These are phyloP conservation scores for Diplolepis rosae DNA, from an alignment of 2,888 invertebrate genomes.

Conservation along the genomic window DNA sequence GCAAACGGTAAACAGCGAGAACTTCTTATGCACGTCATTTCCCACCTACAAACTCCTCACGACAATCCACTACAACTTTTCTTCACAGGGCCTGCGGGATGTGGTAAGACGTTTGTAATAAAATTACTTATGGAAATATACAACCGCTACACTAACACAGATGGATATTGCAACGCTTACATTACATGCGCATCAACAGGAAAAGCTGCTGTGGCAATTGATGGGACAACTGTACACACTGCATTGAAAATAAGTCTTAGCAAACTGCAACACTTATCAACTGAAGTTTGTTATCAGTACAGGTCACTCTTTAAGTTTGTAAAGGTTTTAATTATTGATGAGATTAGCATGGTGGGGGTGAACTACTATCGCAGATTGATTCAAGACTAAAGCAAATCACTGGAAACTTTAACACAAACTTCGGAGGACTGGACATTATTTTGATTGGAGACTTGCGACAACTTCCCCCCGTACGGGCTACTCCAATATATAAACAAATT, in stretches of 20 bases:
- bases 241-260: constrained; percentile 48
- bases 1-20: constrained; percentile 49
- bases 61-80: constrained; percentile 41
- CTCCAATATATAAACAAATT: constrained; percentile 56
- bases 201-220: too few species aligned
- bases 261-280: constrained; percentile 7
- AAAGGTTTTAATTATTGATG: constrained; percentile 61
- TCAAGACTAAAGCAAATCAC: constrained; percentile 63
- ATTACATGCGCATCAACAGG: too few species aligned
- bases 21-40: constrained; percentile 49
- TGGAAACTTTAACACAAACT: constrained; percentile 55
- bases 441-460: constrained; percentile 67
- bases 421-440: constrained; percentile 65
- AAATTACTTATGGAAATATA: constrained; percentile 70
- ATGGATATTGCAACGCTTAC: too few species aligned
- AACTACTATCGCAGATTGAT: constrained; percentile 58
- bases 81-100: constrained; percentile 58
- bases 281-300: constrained; percentile 40
- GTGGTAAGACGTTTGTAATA: constrained; percentile 65
- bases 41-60: constrained; percentile 10
- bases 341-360: constrained; percentile 64
- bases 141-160: constrained; percentile 62
- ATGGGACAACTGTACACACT: constrained; percentile 58
- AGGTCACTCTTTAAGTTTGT: constrained; percentile 55
- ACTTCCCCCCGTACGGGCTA: constrained; percentile 66